Evolutionary conservation across 2,797 vertebrate species (phyloP), one percentile per base, ranked within the genome.

Genomic region (Anguilla marmorata): DNA sequence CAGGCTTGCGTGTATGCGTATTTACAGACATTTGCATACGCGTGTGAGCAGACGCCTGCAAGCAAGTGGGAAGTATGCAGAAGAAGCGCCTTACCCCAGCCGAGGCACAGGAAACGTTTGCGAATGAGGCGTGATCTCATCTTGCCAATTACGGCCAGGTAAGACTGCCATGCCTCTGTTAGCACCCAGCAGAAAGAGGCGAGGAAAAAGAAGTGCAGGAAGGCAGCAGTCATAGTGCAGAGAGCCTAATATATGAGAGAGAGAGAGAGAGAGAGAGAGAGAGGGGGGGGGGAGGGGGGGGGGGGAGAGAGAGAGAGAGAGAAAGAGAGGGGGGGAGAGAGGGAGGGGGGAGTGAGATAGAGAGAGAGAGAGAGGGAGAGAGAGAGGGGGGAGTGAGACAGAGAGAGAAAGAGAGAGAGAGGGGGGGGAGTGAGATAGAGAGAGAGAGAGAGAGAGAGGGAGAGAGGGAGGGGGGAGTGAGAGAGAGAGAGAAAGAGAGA

Each of bases 141-240:
- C 95, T 98, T 97, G 93, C 99, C 98, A 41, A 98, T 98, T 93
- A 99, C 98, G 0, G 98, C 98, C 94, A 99, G 96, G 94, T 99
- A 99, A 92, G 99, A 99, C 94, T 99, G 99, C 99, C 98, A 99
- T 54, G 99, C 99, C 94, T 99, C 99, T 0, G 99, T 99, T 93
- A 99, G 96, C 94, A 99, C 98, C 98, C 99, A 99, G 95, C 99
- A 99, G 95, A 99, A 99, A 86, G 99, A 99, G 0, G 98, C 98
- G 94, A 99, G 96, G 96, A 99, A 99, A 96, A 99, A 99, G 95
- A 99, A 99, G 92, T 99, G 99, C 91, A 99, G 95, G 94, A 99
- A 99, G 90, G 98, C 99, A 0, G 98, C 98, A 0, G 97, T 99
- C 96, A 99, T 97, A 91, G 98, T 97, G 94, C 99, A 99, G 60